Conservation (phyloP, 2,113 vertebrate species). For the Triplophysa tibetana region DNA sequence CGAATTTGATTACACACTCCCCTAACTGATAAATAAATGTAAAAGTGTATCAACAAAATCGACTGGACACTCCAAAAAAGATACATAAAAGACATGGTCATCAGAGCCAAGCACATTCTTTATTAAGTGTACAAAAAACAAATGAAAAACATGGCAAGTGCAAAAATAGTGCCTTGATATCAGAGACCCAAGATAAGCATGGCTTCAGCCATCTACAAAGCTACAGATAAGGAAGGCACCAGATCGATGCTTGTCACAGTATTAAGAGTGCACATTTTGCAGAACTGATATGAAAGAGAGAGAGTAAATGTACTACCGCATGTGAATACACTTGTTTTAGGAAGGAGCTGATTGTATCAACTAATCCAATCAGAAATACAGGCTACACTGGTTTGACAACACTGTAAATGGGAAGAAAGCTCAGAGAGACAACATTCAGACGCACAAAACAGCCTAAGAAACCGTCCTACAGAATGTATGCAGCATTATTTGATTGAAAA, state of each 20-base stretch:
- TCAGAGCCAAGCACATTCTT: slow-evolving; percentile 72
- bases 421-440: slow-evolving; percentile 57
- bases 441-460: slow-evolving; percentile 28
- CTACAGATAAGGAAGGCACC: slow-evolving; percentile 48
- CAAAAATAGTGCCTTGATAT: slow-evolving; percentile 71
- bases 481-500: neutral
- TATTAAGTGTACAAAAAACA: slow-evolving; percentile 79
- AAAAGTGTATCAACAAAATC: neutral
- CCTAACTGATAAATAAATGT: neutral
- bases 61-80: neutral
- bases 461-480: neutral
- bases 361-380: slow-evolving; percentile 22
- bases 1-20: neutral
- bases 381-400: slow-evolving; percentile 57
- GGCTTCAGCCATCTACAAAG: slow-evolving; percentile 56
- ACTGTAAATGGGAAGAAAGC: slow-evolving; percentile 53
- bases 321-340: slow-evolving; percentile 1
- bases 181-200: slow-evolving; percentile 68
- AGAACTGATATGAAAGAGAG: slow-evolving; percentile 47
- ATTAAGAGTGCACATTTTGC: slow-evolving; percentile 58
- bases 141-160: slow-evolving; percentile 63
- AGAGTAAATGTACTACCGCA: slow-evolving; percentile 31
- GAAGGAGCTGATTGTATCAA: slow-evolving; percentile 6
- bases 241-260: slow-evolving; percentile 52
- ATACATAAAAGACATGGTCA: neutral